A percentile compares a stretch with the other conserved stretches of the same genome.
Evolutionary conservation across 2,888 invertebrate genomes (phyloP).

Genomic region (Congeria kusceri): DNA sequence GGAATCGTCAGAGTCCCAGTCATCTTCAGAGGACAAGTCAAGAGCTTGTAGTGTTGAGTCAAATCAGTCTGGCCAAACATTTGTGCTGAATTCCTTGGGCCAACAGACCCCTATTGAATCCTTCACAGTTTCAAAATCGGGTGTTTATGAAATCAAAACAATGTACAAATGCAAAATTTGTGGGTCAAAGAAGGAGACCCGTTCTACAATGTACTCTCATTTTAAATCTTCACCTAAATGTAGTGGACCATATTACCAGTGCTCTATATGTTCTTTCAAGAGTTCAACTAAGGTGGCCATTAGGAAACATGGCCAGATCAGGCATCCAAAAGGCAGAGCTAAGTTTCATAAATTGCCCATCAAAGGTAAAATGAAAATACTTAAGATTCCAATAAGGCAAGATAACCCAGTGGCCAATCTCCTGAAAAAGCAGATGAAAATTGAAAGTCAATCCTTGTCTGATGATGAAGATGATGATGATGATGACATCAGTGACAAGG

Average conservation of each 20-base stretch:
- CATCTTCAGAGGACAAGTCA: not conserved
- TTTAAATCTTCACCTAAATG: slow-evolving; percentile 53
- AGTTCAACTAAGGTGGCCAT: slow-evolving; percentile 47
- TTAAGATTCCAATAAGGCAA: slow-evolving; percentile 52
- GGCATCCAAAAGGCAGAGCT: slow-evolving; percentile 47
- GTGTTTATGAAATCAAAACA: slow-evolving; percentile 36
- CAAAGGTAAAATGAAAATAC: slow-evolving; percentile 28
- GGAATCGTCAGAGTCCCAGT: not conserved
- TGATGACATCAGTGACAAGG: not conserved
- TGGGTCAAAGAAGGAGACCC: slow-evolving; percentile 55
- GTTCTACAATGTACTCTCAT: slow-evolving; percentile 60
- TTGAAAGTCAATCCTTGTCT: not conserved
- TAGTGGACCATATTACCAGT: slow-evolving; percentile 53
- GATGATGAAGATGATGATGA: not conserved
- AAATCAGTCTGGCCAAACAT: not conserved
- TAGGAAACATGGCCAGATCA: slow-evolving; percentile 34
- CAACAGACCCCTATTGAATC: slow-evolving; percentile 21
- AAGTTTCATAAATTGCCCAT: slow-evolving; percentile 29
- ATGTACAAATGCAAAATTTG: slow-evolving; percentile 66
- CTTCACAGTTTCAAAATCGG: slow-evolving; percentile 15
- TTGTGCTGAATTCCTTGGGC: slow-evolving; percentile 15
- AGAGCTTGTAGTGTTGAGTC: not conserved
- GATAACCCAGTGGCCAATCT: not conserved
- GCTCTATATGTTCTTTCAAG: slow-evolving; percentile 53
- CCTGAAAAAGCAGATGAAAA: not conserved